These are phyloP conservation scores for Rhopalosiphum maidis DNA, from an alignment of 1,140 invertebrate species.

Conservation along the genomic window DNA sequence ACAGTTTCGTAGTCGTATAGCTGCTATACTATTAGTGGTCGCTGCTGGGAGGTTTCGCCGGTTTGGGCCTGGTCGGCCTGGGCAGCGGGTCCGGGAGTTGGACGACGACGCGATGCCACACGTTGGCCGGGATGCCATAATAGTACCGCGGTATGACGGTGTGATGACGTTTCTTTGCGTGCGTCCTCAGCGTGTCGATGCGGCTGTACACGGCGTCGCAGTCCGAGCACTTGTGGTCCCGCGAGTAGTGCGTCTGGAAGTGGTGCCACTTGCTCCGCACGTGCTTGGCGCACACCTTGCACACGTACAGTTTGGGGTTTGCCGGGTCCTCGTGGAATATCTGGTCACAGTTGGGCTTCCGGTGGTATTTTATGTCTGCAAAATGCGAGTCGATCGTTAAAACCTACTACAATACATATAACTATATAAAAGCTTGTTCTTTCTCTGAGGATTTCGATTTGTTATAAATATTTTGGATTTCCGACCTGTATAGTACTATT, in stretches of 20 bases:
- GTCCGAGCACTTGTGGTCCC: constrained; percentile 80
- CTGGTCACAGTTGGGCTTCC: constrained; percentile 21
- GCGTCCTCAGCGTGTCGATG: constrained; percentile 71
- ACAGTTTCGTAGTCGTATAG: background rate
- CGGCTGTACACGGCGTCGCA: constrained; percentile 85
- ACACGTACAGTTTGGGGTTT: constrained; percentile 62
- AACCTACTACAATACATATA: too few relatives aligned
- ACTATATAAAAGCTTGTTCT: too few relatives aligned
- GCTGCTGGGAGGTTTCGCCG: background rate
- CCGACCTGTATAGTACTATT: too few relatives aligned
- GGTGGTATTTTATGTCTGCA: constrained; percentile 3
- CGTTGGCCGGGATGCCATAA: constrained; percentile 49
- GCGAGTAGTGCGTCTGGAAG: constrained; percentile 80
- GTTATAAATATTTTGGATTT: too few relatives aligned
- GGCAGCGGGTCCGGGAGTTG: background rate
- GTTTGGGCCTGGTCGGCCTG: background rate
- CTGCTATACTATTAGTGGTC: background rate
- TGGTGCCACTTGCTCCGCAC: constrained; percentile 88
- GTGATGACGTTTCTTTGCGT: constrained; percentile 60
- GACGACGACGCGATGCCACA: constrained; percentile 30
- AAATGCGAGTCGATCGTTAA: background rate
- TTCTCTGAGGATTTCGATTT: too few relatives aligned
- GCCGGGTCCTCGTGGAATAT: constrained; percentile 16
- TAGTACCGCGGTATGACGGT: constrained; percentile 58
- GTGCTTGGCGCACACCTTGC: constrained; percentile 81